Percentiles rank a stretch among this genome's conserved stretches.
Evolutionary conservation across 1,140 invertebrate genomes (phyloP).

Genomic region (Brachionus calyciflorus): DNA sequence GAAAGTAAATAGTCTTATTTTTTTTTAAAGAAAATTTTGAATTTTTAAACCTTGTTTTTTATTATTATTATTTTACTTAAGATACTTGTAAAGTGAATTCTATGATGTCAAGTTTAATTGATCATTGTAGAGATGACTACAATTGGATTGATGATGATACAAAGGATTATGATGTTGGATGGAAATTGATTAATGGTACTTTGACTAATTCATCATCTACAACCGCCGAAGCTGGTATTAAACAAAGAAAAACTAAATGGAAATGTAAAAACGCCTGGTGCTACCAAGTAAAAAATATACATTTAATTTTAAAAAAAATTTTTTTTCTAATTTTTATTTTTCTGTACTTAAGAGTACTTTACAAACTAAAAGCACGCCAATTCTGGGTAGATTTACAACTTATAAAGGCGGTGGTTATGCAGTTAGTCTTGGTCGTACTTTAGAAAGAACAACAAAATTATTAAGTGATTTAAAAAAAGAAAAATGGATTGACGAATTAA

Average conservation of each 20-base stretch:
- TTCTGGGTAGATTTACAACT: slow-evolving; percentile 47
- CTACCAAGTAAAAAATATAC: slow-evolving; percentile 43
- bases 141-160: slow-evolving; percentile 59
- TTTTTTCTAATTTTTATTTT: not conserved
- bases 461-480: slow-evolving; percentile 48
- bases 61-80: slow-evolving; percentile 49
- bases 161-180: slow-evolving; percentile 54
- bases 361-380: slow-evolving; percentile 38
- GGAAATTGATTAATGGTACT: slow-evolving; percentile 49
- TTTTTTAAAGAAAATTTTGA: not conserved
- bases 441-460: slow-evolving; percentile 14
- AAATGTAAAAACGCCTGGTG: slow-evolving; percentile 44
- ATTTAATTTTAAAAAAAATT: no score
- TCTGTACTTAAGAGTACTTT: not conserved
- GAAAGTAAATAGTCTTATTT: slow-evolving; percentile 48
- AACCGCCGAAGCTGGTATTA: slow-evolving; percentile 16
- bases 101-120: slow-evolving; percentile 50
- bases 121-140: slow-evolving; percentile 57
- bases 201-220: slow-evolving; percentile 6
- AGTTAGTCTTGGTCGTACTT: slow-evolving; percentile 48
- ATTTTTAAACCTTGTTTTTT: not conserved
- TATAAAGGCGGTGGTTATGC: slow-evolving; percentile 57
- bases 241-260: slow-evolving; percentile 4
- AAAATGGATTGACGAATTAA: slow-evolving; percentile 49
- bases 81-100: slow-evolving; percentile 54